These are phyloP conservation scores for Aphrophora alni DNA, from an alignment of 2,888 invertebrate species.

Conservation along the genomic window DNA sequence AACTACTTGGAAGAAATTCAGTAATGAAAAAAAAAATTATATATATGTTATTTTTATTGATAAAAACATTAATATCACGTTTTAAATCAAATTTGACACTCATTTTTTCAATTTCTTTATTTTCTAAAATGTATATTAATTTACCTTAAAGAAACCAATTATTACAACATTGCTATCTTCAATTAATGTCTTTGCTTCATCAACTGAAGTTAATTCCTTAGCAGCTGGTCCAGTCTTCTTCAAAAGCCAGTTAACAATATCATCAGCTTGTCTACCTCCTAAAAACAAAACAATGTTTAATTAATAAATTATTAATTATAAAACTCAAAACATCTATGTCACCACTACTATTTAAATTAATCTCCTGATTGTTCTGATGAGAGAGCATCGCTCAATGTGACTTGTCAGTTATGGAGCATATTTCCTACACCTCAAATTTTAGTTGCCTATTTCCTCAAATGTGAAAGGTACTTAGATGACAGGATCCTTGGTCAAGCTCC, in stretches of 20 bases:
- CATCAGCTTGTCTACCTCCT: conserved; percentile 91
- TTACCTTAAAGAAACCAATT: conserved; percentile 86
- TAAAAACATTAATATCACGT: no score
- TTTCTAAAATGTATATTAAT: no score
- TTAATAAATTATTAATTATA: conserved; percentile 29
- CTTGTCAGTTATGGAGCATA: no score
- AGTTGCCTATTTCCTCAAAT: no score
- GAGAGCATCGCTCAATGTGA: neutral
- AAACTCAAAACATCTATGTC: neutral
- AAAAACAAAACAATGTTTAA: conserved; percentile 33
- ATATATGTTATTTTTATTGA: no score
- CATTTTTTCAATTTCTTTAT: no score
- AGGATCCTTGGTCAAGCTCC: no score
- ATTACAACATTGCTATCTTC: conserved; percentile 79
- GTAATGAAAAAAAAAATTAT: no score
- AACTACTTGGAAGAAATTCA: no score
- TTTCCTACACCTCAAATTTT: no score
- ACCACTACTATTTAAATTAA: conserved; percentile 37
- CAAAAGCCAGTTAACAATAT: conserved; percentile 91
- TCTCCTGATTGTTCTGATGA: neutral
- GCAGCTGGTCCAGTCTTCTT: conserved; percentile 98
- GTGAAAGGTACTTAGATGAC: no score
- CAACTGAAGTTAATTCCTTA: conserved; percentile 75
- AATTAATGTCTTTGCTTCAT: conserved; percentile 83
- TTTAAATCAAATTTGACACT: no score